Evolutionary conservation across 2,888 invertebrate species (phyloP), one percentile per base, ranked within the genome.

Genomic region (Cordilura impudica): DNA sequence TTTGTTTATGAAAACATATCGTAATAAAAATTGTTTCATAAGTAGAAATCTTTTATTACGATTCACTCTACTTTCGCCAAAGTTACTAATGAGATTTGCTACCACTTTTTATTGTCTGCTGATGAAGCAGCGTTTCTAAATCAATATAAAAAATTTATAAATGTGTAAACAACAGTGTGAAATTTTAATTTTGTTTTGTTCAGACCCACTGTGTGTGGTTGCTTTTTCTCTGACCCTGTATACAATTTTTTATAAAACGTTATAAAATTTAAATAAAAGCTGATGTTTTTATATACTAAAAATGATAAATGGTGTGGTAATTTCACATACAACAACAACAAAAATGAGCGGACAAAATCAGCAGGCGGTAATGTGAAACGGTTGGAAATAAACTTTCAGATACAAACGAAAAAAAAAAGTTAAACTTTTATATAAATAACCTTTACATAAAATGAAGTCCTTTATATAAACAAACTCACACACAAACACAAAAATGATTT

Each of bases 291-390:
- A 71, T 84, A 82, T 74, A 83, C 83, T 63, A 61, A 86, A 87
- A 86, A 86, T 86, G 86, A 86, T 87, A 87, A 85, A 86, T 87
- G 85, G 87, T 85, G 86, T 87, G 87, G 85, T 84, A 87, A 86
- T 86, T 85, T 49, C n/a, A n/a, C n/a, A n/a, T n/a, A n/a, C n/a
- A n/a, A n/a, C n/a, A n/a, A n/a, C 26, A 53, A 67, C 83, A 85
- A 83, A 85, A 84, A 86, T 85, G 84, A 83, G 54, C 73, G 77
- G 69, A 21, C 69, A 80, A 85, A n/a, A 87, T 82, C 86, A 86
- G 86, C 86, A 84, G 87, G 85, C 81, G 84, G 84, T 80, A 81
- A 78, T 83, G 56, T 43, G 69, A 60, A 54, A 39, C 67, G 16
- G 43, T 75, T 71, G 61, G 18, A 63, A 58, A 49, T 63, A 10